Evolutionary conservation across 2,797 vertebrate genomes (phyloP).

Genomic region (Halcyon chelicuti): DNA sequence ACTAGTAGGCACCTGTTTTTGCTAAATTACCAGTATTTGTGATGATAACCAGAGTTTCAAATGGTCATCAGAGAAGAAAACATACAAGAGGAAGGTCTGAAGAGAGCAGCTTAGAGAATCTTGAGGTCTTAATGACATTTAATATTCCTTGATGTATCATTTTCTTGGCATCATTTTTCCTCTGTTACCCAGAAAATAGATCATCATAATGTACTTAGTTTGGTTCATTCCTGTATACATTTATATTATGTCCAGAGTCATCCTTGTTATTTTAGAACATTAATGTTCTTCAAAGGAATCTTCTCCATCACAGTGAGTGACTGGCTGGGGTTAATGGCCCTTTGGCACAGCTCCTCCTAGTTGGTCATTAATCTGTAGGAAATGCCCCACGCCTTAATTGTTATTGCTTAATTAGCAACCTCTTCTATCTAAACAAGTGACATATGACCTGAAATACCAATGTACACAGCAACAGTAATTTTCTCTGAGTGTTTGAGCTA

Average conservation of each 20-base stretch:
- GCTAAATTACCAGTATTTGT: not conserved
- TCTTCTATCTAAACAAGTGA: constrained; percentile 41
- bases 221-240: not conserved
- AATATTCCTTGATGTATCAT: not conserved
- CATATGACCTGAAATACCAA: constrained; percentile 51
- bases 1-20: not conserved
- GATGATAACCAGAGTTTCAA: not conserved
- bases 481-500: not conserved
- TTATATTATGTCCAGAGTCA: not conserved
- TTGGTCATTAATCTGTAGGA: constrained; percentile 61
- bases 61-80: not conserved
- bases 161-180: not conserved
- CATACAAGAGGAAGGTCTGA: not conserved
- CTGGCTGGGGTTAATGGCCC: constrained; percentile 47
- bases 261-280: constrained; percentile 18
- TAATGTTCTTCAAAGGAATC: constrained; percentile 20
- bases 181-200: not conserved
- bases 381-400: constrained; percentile 51
- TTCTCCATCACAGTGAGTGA: not conserved
- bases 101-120: not conserved
- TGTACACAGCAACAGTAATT: not conserved
- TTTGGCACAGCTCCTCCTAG: constrained; percentile 45
- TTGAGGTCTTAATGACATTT: not conserved
- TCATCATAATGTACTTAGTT: not conserved
- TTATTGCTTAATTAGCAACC: constrained; percentile 70